Base-by-base conservation (phyloP, 1,140 invertebrate genomes). In the Atopsyche davidsoni region DNA sequence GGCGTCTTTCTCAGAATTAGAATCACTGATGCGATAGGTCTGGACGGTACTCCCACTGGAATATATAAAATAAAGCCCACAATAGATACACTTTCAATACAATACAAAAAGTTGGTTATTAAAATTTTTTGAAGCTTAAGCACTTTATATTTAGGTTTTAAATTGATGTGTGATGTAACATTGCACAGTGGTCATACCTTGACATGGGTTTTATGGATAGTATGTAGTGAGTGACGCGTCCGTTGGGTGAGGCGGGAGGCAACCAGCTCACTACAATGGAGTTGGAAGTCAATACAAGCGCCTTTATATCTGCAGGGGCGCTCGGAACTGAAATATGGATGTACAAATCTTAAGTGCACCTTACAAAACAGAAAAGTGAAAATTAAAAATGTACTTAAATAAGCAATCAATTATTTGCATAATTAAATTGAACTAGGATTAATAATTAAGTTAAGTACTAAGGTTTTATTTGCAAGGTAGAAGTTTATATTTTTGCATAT, bases 241-340 rank as follows among this genome's bases (percentile, higher is more conserved):
- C 90, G 61, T 93, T 93, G 0, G 84, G 79, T 61, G 87, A 80
- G 13, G 76, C 65, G 2, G 90, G 90, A 42, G 78, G 80, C 53
- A 86, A 79, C 91, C 91, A 94, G 25, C 88, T 85, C 19, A 93
- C 80, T 21, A 92, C 72, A 51, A 93, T 81, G 39, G 85, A 85
- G 51, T 82, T 82, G 1, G 82, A 78, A 11, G 87, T 87, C 23
- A 87, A 72, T 0, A 86, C 80, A 9, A 89, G 67, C 0, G 86
- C 87, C 73, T 92, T 93, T 35, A 92, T 84, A 43, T 83, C 81
- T 2, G 82, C 81, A 24, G 90, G 90, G 28, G 82, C 74, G 31
- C 85, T 87, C 1, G 91, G 90, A 28, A 89, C 89, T 90, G 62
- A 46, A 61, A 36, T 36, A 28, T n/a, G n/a, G n/a, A n/a, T n/a